Conservation (phyloP, 2,113 vertebrate genomes). For the Alethe diademata region DNA sequence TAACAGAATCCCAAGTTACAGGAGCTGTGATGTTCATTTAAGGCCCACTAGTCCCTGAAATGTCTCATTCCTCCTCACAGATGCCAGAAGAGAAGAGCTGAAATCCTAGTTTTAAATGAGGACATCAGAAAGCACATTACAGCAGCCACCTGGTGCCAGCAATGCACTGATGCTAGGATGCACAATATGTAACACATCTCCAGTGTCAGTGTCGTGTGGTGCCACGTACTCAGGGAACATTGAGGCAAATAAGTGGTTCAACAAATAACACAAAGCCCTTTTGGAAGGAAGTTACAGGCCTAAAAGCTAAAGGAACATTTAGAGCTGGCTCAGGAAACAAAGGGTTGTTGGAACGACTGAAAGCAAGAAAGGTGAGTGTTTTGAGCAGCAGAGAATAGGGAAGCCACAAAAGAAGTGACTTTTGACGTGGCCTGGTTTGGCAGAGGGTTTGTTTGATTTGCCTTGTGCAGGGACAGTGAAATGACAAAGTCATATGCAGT, state of each 20-base stretch:
- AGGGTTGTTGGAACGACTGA: background rate
- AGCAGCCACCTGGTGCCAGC: background rate
- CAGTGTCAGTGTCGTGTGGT: background rate
- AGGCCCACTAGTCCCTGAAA: background rate
- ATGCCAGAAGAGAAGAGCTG: background rate
- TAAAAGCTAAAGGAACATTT: background rate
- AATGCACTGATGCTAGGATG: background rate
- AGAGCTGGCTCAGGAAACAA: background rate
- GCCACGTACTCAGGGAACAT: fast-evolving
- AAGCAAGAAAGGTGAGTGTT: background rate
- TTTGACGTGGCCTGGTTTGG: background rate
- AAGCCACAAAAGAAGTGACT: background rate
- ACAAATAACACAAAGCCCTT: background rate
- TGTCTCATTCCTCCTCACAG: background rate
- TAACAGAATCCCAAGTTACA: background rate
- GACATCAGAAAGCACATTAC: background rate
- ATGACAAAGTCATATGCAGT: background rate
- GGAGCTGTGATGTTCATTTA: background rate
- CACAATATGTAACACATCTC: fast-evolving
- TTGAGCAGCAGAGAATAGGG: background rate
- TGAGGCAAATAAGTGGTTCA: background rate
- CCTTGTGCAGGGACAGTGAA: background rate
- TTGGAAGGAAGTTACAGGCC: background rate
- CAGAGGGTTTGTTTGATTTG: fast-evolving
- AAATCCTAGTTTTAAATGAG: background rate